Evolutionary conservation across 2,888 invertebrate species (phyloP).

Genomic region (Stenodera caucasica): DNA sequence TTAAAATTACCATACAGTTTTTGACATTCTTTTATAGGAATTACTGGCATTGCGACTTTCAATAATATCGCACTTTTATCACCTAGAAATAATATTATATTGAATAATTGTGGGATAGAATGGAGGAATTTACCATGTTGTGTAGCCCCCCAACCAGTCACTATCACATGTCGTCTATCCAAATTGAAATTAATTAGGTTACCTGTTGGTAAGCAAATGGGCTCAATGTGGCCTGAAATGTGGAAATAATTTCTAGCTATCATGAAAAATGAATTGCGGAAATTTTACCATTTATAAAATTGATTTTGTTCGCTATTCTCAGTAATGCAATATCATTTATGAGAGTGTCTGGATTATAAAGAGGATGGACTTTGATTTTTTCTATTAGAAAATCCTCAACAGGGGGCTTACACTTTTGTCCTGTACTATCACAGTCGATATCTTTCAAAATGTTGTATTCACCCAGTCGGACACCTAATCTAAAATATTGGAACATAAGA

Average conservation of each 20-base stretch:
- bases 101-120: too few relatives aligned
- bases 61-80: conserved; percentile 47
- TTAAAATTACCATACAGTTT: conserved; percentile 41
- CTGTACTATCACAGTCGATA: conserved; percentile 53
- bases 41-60: conserved; percentile 53
- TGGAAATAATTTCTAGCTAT: not conserved
- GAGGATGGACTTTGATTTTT: conserved; percentile 57
- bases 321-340: conserved; percentile 65
- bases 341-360: conserved; percentile 57
- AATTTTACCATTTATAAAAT: conserved; percentile 48
- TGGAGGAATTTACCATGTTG: conserved; percentile 47
- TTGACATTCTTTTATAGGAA: conserved; percentile 48
- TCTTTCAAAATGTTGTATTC: conserved; percentile 60
- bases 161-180: conserved; percentile 60
- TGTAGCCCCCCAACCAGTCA: conserved; percentile 78
- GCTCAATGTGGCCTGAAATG: not conserved
- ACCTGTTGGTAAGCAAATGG: conserved; percentile 8
- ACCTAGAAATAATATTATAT: conserved; percentile 34
- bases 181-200: conserved; percentile 43
- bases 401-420: conserved; percentile 52
- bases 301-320: conserved; percentile 52
- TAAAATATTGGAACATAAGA: too few relatives aligned
- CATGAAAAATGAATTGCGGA: not conserved
- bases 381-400: conserved; percentile 61
- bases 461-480: conserved; percentile 65